A percentile compares a stretch with the other conserved stretches of the same genome.
Evolutionary conservation across 2,888 invertebrate species (phyloP).

Genomic region (Leucania comma): DNA sequence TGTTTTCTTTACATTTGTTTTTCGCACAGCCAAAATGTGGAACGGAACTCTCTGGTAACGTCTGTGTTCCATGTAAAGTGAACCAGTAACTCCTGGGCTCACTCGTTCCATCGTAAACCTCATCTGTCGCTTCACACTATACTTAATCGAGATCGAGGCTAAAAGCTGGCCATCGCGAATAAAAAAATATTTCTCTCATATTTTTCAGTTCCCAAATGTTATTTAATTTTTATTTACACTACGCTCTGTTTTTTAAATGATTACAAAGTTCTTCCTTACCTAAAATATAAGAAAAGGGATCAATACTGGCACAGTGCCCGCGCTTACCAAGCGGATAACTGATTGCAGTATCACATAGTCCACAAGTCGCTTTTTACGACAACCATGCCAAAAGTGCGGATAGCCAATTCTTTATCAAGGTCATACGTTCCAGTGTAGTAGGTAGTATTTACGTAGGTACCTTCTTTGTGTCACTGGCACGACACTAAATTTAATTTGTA

Average conservation of each 20-base stretch:
- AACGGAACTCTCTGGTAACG: neutral
- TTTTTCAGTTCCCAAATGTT: neutral
- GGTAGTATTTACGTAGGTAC: neutral
- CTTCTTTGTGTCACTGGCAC: neutral
- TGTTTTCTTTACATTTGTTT: neutral
- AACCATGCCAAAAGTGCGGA: constrained; percentile 1
- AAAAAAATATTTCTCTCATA: neutral
- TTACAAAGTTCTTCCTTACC: neutral
- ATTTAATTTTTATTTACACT: neutral
- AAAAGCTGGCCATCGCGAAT: neutral
- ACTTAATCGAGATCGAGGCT: neutral
- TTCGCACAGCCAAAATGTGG: neutral
- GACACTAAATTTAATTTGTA: neutral
- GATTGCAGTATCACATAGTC: neutral
- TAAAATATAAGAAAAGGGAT: neutral
- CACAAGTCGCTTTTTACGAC: neutral
- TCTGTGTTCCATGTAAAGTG: neutral
- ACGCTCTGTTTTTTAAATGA: neutral
- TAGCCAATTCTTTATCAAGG: constrained; percentile 7
- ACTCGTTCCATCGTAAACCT: neutral
- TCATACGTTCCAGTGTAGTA: constrained; percentile 2
- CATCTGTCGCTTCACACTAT: neutral
- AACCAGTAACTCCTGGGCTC: neutral
- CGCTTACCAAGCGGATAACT: neutral
- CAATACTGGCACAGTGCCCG: neutral